Evolutionary conservation across 2,797 vertebrate species (phyloP), one percentile per base, ranked within the genome.

Genomic region (Crocidura indochinensis): DNA sequence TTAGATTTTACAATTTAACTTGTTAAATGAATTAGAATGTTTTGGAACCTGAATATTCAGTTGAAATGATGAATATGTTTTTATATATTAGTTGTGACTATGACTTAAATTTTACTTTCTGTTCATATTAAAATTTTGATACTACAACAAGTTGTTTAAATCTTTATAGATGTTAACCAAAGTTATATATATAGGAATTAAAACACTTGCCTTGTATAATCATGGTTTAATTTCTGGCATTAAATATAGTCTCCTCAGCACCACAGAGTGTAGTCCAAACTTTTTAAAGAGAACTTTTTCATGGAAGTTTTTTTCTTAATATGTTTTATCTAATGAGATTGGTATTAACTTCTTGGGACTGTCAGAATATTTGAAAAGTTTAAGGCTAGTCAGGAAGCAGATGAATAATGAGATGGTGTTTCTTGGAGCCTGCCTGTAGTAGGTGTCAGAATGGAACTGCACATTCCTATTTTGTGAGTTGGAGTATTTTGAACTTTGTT

Each of bases 401-500:
- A 73, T 68, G 19, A 77, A 4, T 62, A 51, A 44, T 53, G 14
- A 47, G 27, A 31, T 10, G 10, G 5, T 44, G 10, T 71, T 76
- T 6, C 51, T 7, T 22, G 75, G 22, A 77, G 27, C 9, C n/a
- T 24, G 6, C 11, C 2, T n/a, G 64, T 24, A 64, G 8, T 60
- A 38, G 1, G 8, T 6, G 3, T 8, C 0, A 60, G 19, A 27
- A 15, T 64, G 53, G 46, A 14, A 2, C 10, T 47, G 71, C 46
- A 49, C 31, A 10, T 38, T 51, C 14, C 7, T 38, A 6, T 56
- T 65, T 92, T 81, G 93, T 89, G 53, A 91, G 1, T 88, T 14
- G n/a, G 3, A 67, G 26, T 24, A 56, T 65, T 95, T 86, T 86
- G 77, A 93, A 90, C 83, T 91, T 91, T 94, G 88, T 80, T 95